Conservation (phyloP, 2,888 invertebrate genomes). For the Tipula confusa region DNA sequence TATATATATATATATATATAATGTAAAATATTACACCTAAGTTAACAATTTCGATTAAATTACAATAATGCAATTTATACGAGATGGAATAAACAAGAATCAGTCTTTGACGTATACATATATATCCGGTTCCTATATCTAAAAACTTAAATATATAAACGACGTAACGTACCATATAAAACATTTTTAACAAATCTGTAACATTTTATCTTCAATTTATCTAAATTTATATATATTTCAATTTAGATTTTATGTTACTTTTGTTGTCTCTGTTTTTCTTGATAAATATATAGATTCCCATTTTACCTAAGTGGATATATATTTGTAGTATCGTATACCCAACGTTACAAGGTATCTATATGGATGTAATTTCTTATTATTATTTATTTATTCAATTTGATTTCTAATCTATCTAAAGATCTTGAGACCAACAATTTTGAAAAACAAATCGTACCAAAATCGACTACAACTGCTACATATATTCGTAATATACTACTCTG, state of each 20-base stretch:
- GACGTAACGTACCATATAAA: neutral
- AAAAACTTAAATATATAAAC: neutral
- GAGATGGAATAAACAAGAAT: neutral
- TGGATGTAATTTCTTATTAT: constrained; percentile 14
- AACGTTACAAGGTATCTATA: neutral
- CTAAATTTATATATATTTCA: constrained; percentile 16
- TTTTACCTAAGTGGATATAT: neutral
- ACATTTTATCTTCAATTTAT: constrained; percentile 20
- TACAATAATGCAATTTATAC: constrained; percentile 1
- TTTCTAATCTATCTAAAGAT: constrained; percentile 25
- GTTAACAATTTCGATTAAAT: constrained; percentile 12
- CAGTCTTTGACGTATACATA: neutral
- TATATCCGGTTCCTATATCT: neutral
- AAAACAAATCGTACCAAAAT: neutral
- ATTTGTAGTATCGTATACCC: neutral
- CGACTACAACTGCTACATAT: neutral
- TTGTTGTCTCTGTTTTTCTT: neutral
- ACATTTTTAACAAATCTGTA: constrained; percentile 20
- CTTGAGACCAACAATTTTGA: neutral
- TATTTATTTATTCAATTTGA: constrained; percentile 25
- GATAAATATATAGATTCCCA: neutral
- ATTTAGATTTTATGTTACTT: neutral
- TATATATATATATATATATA: too few species aligned
- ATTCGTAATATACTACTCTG: neutral
- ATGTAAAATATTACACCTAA: neutral